Evolutionary conservation across 1,140 invertebrate species (phyloP).

Genomic region (Brachionus calyciflorus): DNA sequence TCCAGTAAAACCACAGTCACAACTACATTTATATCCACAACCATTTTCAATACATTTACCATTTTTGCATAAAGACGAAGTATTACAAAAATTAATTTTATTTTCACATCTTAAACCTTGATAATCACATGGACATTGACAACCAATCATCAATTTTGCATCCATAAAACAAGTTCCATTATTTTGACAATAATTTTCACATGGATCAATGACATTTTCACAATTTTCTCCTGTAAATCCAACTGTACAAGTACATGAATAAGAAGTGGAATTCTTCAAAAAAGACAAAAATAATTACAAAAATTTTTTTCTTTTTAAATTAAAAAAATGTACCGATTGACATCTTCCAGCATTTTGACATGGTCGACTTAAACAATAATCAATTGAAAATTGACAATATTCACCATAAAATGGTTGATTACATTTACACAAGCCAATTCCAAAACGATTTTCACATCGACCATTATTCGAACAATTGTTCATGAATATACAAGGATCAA

Average conservation of each 20-base stretch:
- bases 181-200: slow-evolving; percentile 56
- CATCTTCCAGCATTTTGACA: slow-evolving; percentile 90
- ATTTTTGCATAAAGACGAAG: slow-evolving; percentile 54
- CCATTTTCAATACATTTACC: slow-evolving; percentile 48
- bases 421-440: slow-evolving; percentile 56
- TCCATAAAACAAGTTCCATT: slow-evolving; percentile 48
- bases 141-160: not conserved
- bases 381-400: slow-evolving; percentile 20
- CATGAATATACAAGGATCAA: not conserved
- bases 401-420: slow-evolving; percentile 59
- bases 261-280: not conserved
- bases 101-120: slow-evolving; percentile 91
- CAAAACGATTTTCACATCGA: slow-evolving; percentile 8
- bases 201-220: slow-evolving; percentile 76
- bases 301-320: not conserved
- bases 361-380: slow-evolving; percentile 47
- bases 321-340: slow-evolving; percentile 59
- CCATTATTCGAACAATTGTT: slow-evolving; percentile 3
- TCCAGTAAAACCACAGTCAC: slow-evolving; percentile 44
- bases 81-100: slow-evolving; percentile 79
- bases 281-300: not conserved
- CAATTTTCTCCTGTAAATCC: slow-evolving; percentile 76
- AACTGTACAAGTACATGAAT: slow-evolving; percentile 27
- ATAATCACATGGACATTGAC: slow-evolving; percentile 81
- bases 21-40: slow-evolving; percentile 1